Conservation (phyloP, 2,113 vertebrate genomes). For the Pogona vitticeps region DNA sequence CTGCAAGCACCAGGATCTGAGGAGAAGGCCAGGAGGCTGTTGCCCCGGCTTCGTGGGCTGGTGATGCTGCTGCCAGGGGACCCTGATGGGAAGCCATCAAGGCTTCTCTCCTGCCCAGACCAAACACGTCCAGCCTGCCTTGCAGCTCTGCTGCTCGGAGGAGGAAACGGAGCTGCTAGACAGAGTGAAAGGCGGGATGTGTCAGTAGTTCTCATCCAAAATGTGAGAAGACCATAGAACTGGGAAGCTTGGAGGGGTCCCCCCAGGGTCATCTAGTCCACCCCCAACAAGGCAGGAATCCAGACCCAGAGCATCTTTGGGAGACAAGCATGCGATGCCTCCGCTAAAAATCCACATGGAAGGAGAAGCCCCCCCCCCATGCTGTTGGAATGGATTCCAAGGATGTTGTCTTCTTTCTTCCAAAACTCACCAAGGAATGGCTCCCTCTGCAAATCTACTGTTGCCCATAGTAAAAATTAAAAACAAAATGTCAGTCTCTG, state of each 20-base stretch:
- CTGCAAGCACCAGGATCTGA: not conserved
- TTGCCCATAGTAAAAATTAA: fast-evolving
- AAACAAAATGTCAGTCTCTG: not conserved
- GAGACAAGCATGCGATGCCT: not conserved
- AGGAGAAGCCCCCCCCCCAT: too few relatives aligned
- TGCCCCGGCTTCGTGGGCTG: too few relatives aligned
- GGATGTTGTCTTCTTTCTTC: fast-evolving
- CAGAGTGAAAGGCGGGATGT: too few relatives aligned
- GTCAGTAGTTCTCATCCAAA: too few relatives aligned
- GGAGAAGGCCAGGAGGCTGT: too few relatives aligned
- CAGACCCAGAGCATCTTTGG: too few relatives aligned
- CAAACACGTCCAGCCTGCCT: not conserved
- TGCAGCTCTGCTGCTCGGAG: not conserved
- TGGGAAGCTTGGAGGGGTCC: not conserved
- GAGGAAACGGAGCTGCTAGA: not conserved
- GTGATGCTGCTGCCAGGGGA: not conserved
- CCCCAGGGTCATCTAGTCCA: not conserved
- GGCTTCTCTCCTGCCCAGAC: not conserved
- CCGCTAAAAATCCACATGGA: too few relatives aligned
- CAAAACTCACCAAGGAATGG: fast-evolving
- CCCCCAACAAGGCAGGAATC: not conserved
- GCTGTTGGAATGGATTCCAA: too few relatives aligned
- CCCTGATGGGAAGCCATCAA: too few relatives aligned
- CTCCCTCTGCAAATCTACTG: not conserved
- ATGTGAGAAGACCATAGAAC: too few relatives aligned